Base-by-base conservation (phyloP, 2,888 invertebrate species). In the Pseudococcus longispinus region DNA sequence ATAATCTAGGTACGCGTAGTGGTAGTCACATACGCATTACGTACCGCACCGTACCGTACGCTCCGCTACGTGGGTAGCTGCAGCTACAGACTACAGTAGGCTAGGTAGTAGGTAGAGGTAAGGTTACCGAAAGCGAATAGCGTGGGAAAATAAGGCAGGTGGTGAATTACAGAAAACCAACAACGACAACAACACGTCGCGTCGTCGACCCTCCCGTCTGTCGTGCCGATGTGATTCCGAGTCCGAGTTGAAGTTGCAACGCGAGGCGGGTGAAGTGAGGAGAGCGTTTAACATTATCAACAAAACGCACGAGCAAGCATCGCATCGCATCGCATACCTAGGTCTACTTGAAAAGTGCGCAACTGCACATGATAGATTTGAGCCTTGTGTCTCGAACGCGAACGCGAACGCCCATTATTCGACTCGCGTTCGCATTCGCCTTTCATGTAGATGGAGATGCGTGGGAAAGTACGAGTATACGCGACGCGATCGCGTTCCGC, bases 111-210 rank as follows among this genome's bases (percentile, higher is more conserved):
- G 70, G 70, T 37, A 37, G 37, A 37, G 37, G 37, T 37, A 37
- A 5, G 8, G 37, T 8, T 37, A 37, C 37, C 70, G 26, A 70
- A 70, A 70, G n/a, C 11, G 18, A 37, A 83, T 23, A 51, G 37
- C 84, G 84, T 84, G 84, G 84, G 84, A 84, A 84, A 84, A 65
- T 32, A 84, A 84, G 84, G 84, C 84, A 84, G 84, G 84, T 84
- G 84, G 84, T 84, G 65, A 65, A 65, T 84, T 65, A 84, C 60
- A 84, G 84, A 84, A 84, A 84, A 84, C 84, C 44, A 84, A 84
- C 84, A 84, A 65, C 83, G 29, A 46, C 23, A 20, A 65, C 83
- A 51, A 46, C 23, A 20, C 51, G 51, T 51, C 18, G n/a, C 18
- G 18, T n/a, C 6, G 5, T 51, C n/a, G 51, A 51, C n/a, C n/a